Evolutionary conservation across 2,797 vertebrate species (phyloP).

Genomic region (Austrolebias charrua): DNA sequence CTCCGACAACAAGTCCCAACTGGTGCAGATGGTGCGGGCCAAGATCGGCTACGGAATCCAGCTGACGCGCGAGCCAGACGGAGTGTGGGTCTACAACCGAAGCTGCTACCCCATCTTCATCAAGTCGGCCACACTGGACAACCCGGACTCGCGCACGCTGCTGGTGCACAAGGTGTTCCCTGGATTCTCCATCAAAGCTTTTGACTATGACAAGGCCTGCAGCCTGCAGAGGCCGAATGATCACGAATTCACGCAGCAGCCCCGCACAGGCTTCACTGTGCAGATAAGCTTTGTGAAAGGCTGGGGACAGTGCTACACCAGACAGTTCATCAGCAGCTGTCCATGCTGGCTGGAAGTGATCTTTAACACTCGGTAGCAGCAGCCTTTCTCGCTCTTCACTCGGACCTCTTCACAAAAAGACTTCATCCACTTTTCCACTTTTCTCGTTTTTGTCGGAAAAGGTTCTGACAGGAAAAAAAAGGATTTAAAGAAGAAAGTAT

Average conservation of each 20-base stretch:
- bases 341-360: constrained; percentile 99
- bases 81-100: constrained; percentile 99
- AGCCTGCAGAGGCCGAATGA: constrained; percentile 95
- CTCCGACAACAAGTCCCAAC: constrained; percentile 95
- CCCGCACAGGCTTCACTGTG: constrained; percentile 94
- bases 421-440: constrained; percentile 46
- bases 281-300: constrained; percentile 99
- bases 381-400: constrained; percentile 41
- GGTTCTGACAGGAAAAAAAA: constrained; percentile 60
- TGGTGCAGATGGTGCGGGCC: constrained; percentile 95
- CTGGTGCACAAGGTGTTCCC: constrained; percentile 98
- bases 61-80: constrained; percentile 93
- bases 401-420: constrained; percentile 44
- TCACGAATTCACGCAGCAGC: constrained; percentile 97
- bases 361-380: constrained; percentile 93
- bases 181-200: constrained; percentile 98
- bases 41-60: constrained; percentile 98
- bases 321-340: constrained; percentile 99
- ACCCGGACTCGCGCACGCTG: constrained; percentile 94
- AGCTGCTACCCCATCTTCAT: constrained; percentile 99
- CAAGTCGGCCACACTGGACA: constrained; percentile 99
- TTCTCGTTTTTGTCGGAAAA: constrained; percentile 44
- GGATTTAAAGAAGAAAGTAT: constrained; percentile 72
- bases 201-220: constrained; percentile 96
- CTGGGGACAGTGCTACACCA: constrained; percentile 99